Conservation (phyloP, 2,797 vertebrate species). For the Pampus argenteus region DNA sequence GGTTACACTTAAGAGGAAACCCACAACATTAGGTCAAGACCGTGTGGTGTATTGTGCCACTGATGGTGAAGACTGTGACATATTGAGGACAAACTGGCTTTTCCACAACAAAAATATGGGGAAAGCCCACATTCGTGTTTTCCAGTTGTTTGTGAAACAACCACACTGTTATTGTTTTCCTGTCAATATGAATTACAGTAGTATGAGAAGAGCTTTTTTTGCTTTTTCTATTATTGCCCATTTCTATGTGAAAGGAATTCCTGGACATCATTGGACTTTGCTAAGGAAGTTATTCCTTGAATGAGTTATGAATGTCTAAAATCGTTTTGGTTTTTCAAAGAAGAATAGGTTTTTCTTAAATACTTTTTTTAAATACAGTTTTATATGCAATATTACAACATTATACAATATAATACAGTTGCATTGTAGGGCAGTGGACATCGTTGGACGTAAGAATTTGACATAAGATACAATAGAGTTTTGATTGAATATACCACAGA, state of each 20-base stretch:
- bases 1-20: constrained; percentile 67
- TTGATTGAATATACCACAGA: constrained; percentile 36
- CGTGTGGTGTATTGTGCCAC: constrained; percentile 75
- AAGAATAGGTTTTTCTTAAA: constrained; percentile 31
- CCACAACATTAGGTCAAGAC: constrained; percentile 79
- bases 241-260: constrained; percentile 56
- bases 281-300: constrained; percentile 27
- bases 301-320: constrained; percentile 35
- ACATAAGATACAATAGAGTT: constrained; percentile 23
- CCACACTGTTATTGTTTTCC: constrained; percentile 80
- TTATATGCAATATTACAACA: constrained; percentile 34
- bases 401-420: constrained; percentile 27
- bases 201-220: constrained; percentile 56
- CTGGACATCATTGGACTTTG: constrained; percentile 46
- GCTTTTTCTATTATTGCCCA: constrained; percentile 49
- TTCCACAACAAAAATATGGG: constrained; percentile 80
- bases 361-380: constrained; percentile 41
- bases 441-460: constrained; percentile 22
- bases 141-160: constrained; percentile 78
- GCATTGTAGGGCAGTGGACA: constrained; percentile 1
- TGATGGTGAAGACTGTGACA: constrained; percentile 78
- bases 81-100: constrained; percentile 80
- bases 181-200: constrained; percentile 77
- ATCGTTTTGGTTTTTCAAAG: constrained; percentile 48
- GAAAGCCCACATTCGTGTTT: constrained; percentile 76